Percentiles rank a stretch among this genome's conserved stretches.
phyloP scores from a whole-genome alignment of 2,113 vertebrate genomes.

The Leptosomus discolor region DNA sequence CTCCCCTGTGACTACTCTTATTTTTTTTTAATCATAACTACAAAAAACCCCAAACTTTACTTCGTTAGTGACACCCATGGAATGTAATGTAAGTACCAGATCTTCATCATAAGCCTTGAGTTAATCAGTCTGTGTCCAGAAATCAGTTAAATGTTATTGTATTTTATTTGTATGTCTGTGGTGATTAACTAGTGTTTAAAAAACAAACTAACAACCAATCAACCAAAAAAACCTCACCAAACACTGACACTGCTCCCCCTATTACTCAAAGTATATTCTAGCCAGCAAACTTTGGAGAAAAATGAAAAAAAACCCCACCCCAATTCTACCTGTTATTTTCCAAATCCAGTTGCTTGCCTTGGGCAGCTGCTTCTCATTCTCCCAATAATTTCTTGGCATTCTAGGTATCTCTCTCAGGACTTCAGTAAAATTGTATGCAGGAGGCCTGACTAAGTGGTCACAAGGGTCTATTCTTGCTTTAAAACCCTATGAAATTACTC shows the following conservation, averaged over 20 bases:
- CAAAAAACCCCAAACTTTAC: not conserved
- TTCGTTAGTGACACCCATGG: not conserved
- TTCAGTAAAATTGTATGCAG: not conserved
- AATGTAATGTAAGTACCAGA: not conserved
- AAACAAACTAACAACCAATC: not conserved
- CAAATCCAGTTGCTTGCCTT: not conserved
- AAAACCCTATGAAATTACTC: constrained; percentile 10
- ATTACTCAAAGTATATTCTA: not conserved
- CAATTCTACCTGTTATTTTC: not conserved
- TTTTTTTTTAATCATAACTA: not conserved
- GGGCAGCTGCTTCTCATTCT: not conserved
- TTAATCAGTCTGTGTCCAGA: not conserved
- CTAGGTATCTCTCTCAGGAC: not conserved
- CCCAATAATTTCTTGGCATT: not conserved
- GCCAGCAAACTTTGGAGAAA: not conserved
- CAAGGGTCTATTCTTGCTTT: not conserved
- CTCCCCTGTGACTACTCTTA: not conserved
- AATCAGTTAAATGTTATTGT: not conserved
- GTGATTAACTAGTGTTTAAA: not conserved
- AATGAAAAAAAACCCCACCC: fast-evolving
- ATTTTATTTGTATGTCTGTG: not conserved
- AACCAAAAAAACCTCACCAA: not conserved
- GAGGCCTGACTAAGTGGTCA: constrained; percentile 14
- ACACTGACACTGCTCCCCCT: fast-evolving
- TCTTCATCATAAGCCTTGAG: not conserved